Evolutionary conservation across 2,888 invertebrate species (phyloP).

Genomic region (Leptura quadrifasciata): DNA sequence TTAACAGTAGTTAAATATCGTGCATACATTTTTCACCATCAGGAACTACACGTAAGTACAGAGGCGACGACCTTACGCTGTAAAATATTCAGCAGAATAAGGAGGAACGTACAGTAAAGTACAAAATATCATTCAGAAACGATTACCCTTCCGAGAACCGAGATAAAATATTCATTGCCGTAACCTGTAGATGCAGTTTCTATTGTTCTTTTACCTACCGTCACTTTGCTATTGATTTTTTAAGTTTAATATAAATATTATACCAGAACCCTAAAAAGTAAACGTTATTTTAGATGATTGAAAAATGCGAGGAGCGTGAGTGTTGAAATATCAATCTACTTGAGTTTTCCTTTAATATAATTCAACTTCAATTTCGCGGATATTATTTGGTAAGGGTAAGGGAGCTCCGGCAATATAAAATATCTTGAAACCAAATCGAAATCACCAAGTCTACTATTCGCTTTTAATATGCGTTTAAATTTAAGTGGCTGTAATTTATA

Average conservation of each 20-base stretch:
- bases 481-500: not conserved
- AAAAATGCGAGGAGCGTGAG: conserved; percentile 31
- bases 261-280: conserved; percentile 24
- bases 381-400: conserved; percentile 30
- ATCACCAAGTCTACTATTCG: conserved; percentile 18
- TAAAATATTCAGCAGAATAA: not conserved
- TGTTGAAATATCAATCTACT: conserved; percentile 34
- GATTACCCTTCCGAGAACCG: not conserved
- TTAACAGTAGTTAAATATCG: too few species aligned
- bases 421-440: conserved; percentile 31
- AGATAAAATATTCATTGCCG: not conserved
- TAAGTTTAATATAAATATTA: conserved; percentile 31
- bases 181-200: not conserved
- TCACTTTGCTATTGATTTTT: conserved; percentile 11
- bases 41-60: too few species aligned
- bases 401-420: conserved; percentile 13
- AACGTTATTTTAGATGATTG: conserved; percentile 31
- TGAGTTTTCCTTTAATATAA: conserved; percentile 39
- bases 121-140: conserved; percentile 5
- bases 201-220: conserved; percentile 13
- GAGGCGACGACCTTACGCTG: not conserved
- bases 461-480: conserved; percentile 15
- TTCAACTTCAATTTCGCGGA: conserved; percentile 39
- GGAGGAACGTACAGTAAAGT: not conserved
- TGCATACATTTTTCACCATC: too few species aligned